Evolutionary conservation across 2,888 invertebrate species (phyloP).

Genomic region (Rhodophaea formosa): DNA sequence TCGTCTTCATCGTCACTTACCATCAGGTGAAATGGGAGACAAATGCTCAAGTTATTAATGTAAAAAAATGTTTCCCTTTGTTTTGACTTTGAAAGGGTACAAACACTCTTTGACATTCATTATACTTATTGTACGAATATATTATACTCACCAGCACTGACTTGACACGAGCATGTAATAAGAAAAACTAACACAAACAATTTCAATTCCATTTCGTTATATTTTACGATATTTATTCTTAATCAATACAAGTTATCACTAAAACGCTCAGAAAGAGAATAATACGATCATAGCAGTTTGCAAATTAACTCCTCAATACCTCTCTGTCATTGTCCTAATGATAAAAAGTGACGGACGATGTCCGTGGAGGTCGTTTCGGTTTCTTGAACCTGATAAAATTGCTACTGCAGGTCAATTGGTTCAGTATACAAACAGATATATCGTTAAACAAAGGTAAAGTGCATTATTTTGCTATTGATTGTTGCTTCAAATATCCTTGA

Average conservation of each 20-base stretch:
- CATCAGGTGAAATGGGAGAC: too few relatives aligned
- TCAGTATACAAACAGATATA: constrained; percentile 4
- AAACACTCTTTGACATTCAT: not conserved
- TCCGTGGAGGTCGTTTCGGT: not conserved
- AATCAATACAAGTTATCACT: not conserved
- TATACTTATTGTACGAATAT: too few relatives aligned
- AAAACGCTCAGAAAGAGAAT: not conserved
- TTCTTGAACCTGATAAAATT: constrained; percentile 6
- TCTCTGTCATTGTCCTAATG: not conserved
- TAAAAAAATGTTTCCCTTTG: too few relatives aligned
- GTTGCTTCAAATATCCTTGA: too few relatives aligned
- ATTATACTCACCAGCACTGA: constrained; percentile 2
- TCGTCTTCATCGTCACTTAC: too few relatives aligned
- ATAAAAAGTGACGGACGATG: not conserved
- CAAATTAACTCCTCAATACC: not conserved
- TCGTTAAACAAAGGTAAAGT: not conserved
- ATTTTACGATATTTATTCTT: not conserved
- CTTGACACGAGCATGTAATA: not conserved
- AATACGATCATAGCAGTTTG: not conserved
- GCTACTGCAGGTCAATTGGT: not conserved
- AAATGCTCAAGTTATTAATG: too few relatives aligned
- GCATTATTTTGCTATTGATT: not conserved
- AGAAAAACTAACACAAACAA: not conserved
- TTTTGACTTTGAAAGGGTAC: too few relatives aligned
- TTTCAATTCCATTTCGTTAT: not conserved